Evolutionary conservation across 2,888 invertebrate genomes (phyloP).

Genomic region (Rhabditoides inermis): DNA sequence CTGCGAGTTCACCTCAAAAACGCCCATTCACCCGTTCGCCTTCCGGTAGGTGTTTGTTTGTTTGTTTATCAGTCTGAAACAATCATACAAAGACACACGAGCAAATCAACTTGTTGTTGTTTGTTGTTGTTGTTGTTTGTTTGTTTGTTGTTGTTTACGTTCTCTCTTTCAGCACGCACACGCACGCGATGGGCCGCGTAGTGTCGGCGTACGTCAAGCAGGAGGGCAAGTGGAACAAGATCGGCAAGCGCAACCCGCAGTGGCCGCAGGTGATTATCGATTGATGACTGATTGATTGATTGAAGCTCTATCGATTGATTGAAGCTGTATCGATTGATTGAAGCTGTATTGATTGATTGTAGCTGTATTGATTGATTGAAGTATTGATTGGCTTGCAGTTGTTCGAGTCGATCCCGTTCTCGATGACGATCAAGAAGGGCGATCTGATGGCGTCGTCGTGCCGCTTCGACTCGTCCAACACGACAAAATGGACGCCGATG

Average conservation of each 20-base stretch:
- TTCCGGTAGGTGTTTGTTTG: conserved; percentile 4
- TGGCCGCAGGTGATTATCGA: conserved; percentile 59
- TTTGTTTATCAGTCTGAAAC: neutral
- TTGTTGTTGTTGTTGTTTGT: too few relatives aligned
- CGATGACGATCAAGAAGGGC: conserved; percentile 54
- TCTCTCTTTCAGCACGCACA: conserved; percentile 61
- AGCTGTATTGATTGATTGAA: neutral
- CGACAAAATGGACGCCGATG: conserved; percentile 53
- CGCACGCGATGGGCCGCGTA: conserved; percentile 56
- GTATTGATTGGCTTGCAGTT: conserved; percentile 50
- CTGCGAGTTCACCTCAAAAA: conserved; percentile 53
- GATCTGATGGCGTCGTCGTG: conserved; percentile 60
- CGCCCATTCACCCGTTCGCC: conserved; percentile 28
- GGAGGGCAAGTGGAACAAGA: conserved; percentile 47
- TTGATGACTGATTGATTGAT: neutral
- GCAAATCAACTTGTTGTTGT: too few relatives aligned
- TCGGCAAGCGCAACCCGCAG: conserved; percentile 61
- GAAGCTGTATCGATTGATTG: neutral
- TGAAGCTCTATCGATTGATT: neutral
- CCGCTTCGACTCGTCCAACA: conserved; percentile 57
- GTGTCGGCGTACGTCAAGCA: conserved; percentile 55
- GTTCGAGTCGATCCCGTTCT: conserved; percentile 58
- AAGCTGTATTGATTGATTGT: neutral
- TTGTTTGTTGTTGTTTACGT: conserved; percentile 57
- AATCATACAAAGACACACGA: too few relatives aligned